phyloP scores from a whole-genome alignment of 2,113 vertebrate species.

The Chaetodon trifascialis region DNA sequence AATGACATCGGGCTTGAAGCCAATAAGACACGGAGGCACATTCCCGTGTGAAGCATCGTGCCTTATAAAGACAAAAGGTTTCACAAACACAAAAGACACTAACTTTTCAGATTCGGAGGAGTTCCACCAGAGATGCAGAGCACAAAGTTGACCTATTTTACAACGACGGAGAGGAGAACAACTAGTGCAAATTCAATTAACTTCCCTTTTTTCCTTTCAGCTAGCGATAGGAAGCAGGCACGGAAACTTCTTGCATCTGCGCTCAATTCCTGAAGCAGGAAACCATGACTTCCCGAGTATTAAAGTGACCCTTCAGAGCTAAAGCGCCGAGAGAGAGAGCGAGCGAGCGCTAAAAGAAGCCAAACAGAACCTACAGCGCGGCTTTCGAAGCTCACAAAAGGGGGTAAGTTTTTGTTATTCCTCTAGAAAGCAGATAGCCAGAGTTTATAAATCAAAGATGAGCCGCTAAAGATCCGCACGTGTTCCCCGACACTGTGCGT shows the following conservation, averaged over 20 bases:
- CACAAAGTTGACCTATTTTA: conserved; percentile 72
- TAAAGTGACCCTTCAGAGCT: conserved; percentile 54
- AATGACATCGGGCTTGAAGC: not conserved
- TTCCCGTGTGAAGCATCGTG: conserved; percentile 36
- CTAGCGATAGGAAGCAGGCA: conserved; percentile 9
- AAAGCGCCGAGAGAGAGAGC: not conserved
- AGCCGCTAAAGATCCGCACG: conserved; percentile 13
- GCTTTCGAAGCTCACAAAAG: conserved; percentile 1
- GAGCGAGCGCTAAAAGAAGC: conserved; percentile 7
- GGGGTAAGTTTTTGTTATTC: not conserved
- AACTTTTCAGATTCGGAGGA: conserved; percentile 33
- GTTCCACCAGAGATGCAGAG: conserved; percentile 28
- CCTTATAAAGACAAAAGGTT: conserved; percentile 42
- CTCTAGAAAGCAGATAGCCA: conserved; percentile 1
- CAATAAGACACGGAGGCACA: not conserved
- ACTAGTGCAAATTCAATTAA: conserved; percentile 58
- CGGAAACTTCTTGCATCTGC: conserved; percentile 12
- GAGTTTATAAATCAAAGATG: conserved; percentile 45
- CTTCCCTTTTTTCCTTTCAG: conserved; percentile 8
- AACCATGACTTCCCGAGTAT: conserved; percentile 37
- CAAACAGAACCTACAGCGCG: not conserved
- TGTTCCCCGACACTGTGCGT: conserved; percentile 6
- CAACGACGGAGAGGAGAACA: conserved; percentile 39
- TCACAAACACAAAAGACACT: conserved; percentile 14
- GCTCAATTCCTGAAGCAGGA: conserved; percentile 30